Conservation (phyloP, 1,140 invertebrate genomes). For the Aphelinus certus region DNA sequence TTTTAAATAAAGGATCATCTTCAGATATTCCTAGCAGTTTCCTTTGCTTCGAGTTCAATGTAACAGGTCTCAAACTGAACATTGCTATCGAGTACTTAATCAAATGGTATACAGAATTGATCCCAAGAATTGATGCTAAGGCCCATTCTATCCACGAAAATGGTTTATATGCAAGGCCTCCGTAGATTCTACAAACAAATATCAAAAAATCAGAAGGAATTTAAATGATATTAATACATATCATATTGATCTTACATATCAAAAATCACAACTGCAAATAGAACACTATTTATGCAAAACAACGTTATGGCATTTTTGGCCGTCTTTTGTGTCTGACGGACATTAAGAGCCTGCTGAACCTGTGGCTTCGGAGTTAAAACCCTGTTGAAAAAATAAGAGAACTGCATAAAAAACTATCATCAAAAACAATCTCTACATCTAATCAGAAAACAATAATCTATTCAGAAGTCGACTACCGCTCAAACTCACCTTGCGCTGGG, state of each 20-base stretch:
- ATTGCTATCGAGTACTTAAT: constrained; percentile 47
- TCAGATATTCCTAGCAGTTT: constrained; percentile 53
- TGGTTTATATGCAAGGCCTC: constrained; percentile 52
- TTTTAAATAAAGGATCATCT: constrained; percentile 55
- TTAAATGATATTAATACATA: not conserved
- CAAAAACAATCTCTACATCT: not conserved
- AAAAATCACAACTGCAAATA: constrained; percentile 52
- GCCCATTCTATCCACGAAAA: constrained; percentile 57
- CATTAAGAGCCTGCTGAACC: constrained; percentile 54
- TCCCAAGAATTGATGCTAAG: constrained; percentile 52
- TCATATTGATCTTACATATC: constrained; percentile 50
- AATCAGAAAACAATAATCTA: no score
- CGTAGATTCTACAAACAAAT: constrained; percentile 49
- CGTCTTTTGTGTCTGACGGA: constrained; percentile 52
- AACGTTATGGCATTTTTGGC: constrained; percentile 54
- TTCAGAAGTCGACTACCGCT: not conserved
- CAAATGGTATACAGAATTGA: constrained; percentile 57
- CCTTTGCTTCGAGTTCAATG: constrained; percentile 49
- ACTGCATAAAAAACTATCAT: not conserved
- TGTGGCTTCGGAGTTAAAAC: constrained; percentile 57
- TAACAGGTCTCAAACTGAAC: constrained; percentile 48
- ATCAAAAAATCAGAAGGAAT: constrained; percentile 15
- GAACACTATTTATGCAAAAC: constrained; percentile 53
- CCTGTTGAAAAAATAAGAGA: constrained; percentile 39
- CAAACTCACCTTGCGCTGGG: constrained; percentile 54